Evolutionary conservation across 2,113 vertebrate genomes (phyloP).

Genomic region (human (Homo sapiens)): DNA sequence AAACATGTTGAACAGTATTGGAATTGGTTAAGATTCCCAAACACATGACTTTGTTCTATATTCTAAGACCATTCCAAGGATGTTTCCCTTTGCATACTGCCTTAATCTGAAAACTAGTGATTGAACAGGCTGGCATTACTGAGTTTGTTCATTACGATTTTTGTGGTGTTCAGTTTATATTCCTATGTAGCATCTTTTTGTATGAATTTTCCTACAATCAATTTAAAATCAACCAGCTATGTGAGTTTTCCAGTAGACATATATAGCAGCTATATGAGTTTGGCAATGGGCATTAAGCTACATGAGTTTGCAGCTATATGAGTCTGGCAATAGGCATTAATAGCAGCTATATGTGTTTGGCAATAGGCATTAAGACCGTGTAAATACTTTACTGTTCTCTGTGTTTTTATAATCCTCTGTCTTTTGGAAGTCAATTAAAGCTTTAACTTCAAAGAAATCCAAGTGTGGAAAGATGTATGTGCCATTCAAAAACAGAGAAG

Average conservation of each 20-base stretch:
- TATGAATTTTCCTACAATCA: background rate
- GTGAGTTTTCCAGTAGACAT: background rate
- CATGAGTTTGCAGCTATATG: too few species aligned
- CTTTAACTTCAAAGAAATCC: constrained; percentile 22
- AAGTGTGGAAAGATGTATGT: background rate
- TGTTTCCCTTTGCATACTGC: background rate
- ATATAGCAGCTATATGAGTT: background rate
- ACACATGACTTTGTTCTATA: constrained; percentile 55
- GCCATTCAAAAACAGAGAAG: background rate
- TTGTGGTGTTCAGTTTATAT: background rate
- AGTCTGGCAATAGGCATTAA: background rate
- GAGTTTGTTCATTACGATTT: background rate
- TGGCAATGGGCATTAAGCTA: background rate
- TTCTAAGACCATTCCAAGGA: background rate
- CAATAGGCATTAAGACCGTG: background rate
- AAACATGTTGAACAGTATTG: constrained; percentile 71
- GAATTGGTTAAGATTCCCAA: constrained; percentile 67
- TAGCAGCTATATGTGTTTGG: background rate
- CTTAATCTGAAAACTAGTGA: background rate
- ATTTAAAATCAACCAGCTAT: background rate
- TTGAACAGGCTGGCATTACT: background rate
- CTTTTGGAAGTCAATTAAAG: background rate
- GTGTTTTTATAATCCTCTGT: background rate
- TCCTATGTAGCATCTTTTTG: background rate
- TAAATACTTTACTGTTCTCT: background rate